phyloP scores from a whole-genome alignment of 2,113 vertebrate genomes.

The Galemys pyrenaicus region DNA sequence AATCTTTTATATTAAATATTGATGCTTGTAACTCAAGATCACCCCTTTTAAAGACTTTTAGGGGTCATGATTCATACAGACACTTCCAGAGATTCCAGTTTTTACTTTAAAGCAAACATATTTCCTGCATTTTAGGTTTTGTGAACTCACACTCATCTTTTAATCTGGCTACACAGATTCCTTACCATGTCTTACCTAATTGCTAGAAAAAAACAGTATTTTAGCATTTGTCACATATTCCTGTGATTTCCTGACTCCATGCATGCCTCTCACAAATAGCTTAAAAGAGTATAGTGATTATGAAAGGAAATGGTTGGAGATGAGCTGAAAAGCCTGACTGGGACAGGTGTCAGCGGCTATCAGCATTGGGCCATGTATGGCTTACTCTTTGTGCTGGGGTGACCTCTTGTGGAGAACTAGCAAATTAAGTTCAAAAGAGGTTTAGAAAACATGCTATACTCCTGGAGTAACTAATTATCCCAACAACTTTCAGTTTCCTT shows the following conservation, averaged over 20 bases:
- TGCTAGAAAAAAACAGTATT: not conserved
- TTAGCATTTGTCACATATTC: not conserved
- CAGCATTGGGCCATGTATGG: not conserved
- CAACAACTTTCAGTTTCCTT: not conserved
- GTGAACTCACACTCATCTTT: not conserved
- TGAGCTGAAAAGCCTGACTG: not conserved
- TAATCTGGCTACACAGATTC: not conserved
- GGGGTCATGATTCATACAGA: not conserved
- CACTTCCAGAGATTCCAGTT: not conserved
- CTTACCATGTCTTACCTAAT: not conserved
- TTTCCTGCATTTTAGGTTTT: not conserved
- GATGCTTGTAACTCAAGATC: not conserved
- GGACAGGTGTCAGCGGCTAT: not conserved
- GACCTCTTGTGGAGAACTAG: not conserved
- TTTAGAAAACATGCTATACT: not conserved
- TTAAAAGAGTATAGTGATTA: not conserved
- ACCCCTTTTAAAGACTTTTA: not conserved
- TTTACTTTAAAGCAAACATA: not conserved
- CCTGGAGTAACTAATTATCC: not conserved
- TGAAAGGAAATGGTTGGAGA: not conserved
- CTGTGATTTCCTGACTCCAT: not conserved
- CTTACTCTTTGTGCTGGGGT: not conserved
- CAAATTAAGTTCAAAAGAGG: not conserved
- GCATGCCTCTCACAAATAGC: not conserved
- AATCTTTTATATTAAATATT: not conserved